Conservation (phyloP, 1,140 invertebrate genomes). For the Danaus melanippus region DNA sequence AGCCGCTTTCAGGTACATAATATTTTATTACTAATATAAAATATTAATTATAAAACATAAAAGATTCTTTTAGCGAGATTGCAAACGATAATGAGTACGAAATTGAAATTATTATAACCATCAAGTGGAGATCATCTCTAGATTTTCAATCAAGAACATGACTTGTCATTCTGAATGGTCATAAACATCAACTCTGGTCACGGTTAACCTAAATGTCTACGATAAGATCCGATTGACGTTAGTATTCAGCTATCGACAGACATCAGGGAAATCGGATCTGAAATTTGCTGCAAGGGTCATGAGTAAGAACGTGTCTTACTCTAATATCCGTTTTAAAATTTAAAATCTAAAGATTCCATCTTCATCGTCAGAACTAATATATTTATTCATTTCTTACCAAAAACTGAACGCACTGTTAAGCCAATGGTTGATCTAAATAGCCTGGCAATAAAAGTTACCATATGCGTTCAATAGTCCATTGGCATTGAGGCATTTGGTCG, state of each 20-base stretch:
- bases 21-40: conserved; percentile 1
- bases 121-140: conserved; percentile 9
- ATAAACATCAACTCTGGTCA: conserved; percentile 49
- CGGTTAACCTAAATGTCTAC: conserved; percentile 58
- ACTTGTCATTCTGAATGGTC: conserved; percentile 58
- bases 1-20: conserved; percentile 82
- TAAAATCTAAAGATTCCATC: no score
- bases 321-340: no score
- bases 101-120: conserved; percentile 17
- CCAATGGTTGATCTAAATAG: conserved; percentile 64
- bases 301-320: conserved; percentile 50
- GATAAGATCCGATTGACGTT: conserved; percentile 61
- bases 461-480: conserved; percentile 62
- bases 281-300: conserved; percentile 27
- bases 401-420: conserved; percentile 68
- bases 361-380: no score
- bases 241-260: conserved; percentile 54
- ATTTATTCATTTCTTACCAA: conserved; percentile 26
- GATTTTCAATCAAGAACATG: conserved; percentile 44
- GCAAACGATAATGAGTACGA: conserved; percentile 3
- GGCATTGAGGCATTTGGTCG: conserved; percentile 37
- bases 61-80: conserved; percentile 2
- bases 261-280: conserved; percentile 32
- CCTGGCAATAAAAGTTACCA: conserved; percentile 70
- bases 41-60: background rate